Evolutionary conservation across 2,797 vertebrate species (phyloP), one percentile per base, ranked within the genome.

Genomic region (Thaleichthys pacificus): DNA sequence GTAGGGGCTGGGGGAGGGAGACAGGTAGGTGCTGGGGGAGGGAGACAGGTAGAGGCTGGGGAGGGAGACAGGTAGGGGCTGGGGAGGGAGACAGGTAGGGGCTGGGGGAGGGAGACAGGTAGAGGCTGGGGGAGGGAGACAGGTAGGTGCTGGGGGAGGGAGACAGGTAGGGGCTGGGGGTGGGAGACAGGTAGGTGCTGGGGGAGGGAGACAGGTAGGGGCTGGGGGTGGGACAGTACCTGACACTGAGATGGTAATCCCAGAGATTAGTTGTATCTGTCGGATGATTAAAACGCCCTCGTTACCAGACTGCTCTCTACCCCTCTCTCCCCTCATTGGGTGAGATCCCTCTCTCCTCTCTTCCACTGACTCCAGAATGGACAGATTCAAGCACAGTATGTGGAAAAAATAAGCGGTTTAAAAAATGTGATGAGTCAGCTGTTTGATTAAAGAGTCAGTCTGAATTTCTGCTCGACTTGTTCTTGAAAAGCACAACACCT

Each of bases 131-230:
- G 51, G 19, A 66, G 42, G 32, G 22, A 68, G 82, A 81, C 66
- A 70, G 84, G 83, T 86, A 85, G 86, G 87, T 84, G 88, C 87
- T 84, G 69, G 35, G 35, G 35, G 35, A 35, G 5, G 35, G 35
- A 35, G 35, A 35, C 35, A 35, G 35, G 35, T 35, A 35, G 35
- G 6, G 35, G 3, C 77, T 82, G 26, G 35, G 35, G 35, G 80
- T 21, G 81, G 88, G 87, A 81, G 84, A 87, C 83, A 42, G 56
- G 54, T 65, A 62, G 32, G 60, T 14, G 73, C 66, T 0, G 19
- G 24, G 72, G 22, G 67, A 65, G 67, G 62, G 56, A 35, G 32
- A 35, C 32, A 35, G 32, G 32, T 35, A 35, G 26, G 17, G 4
- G 14, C 30, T 72, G 74, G 73, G 58, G 68, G 71, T 71, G 75